Conservation (phyloP, 2,797 vertebrate genomes). For the Xenopus petersii region DNA sequence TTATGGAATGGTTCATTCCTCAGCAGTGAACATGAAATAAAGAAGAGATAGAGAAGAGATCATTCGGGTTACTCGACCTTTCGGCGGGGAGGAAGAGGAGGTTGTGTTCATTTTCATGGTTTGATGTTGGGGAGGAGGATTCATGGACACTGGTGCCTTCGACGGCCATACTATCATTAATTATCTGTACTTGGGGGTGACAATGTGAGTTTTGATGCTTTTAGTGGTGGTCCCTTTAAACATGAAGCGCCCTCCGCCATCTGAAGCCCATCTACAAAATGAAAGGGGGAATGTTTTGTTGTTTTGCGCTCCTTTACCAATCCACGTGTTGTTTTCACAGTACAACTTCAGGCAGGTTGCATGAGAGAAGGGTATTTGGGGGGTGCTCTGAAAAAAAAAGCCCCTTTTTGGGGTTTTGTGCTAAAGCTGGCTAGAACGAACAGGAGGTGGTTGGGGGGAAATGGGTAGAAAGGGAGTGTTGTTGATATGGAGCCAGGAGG, state of each 20-base stretch:
- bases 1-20: neutral
- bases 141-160: slow-evolving; percentile 90
- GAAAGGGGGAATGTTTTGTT: slow-evolving; percentile 44
- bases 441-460: slow-evolving; percentile 50
- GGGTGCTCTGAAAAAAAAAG: neutral
- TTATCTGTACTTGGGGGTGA: slow-evolving; percentile 57
- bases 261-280: slow-evolving; percentile 9
- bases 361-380: neutral
- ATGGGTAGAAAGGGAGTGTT: slow-evolving; percentile 53
- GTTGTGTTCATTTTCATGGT: slow-evolving; percentile 78
- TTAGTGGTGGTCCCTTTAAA: slow-evolving; percentile 47
- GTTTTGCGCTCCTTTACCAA: slow-evolving; percentile 25
- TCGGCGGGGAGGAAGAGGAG: slow-evolving; percentile 93
- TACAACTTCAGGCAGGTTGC: slow-evolving; percentile 50
- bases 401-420: slow-evolving; percentile 19
- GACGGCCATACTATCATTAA: slow-evolving; percentile 74
- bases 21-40: slow-evolving; percentile 2
- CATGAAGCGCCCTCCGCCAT: slow-evolving; percentile 41
- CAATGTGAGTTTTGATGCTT: slow-evolving; percentile 40
- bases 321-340: slow-evolving; percentile 56
- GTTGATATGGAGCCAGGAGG: slow-evolving; percentile 53
- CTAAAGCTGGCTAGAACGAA: slow-evolving; percentile 47
- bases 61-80: slow-evolving; percentile 92
- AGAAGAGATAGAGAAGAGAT: slow-evolving; percentile 49
- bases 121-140: slow-evolving; percentile 87